These are phyloP conservation scores for Notothenia rossii DNA, from an alignment of 2,113 vertebrate species.

Conservation along the genomic window DNA sequence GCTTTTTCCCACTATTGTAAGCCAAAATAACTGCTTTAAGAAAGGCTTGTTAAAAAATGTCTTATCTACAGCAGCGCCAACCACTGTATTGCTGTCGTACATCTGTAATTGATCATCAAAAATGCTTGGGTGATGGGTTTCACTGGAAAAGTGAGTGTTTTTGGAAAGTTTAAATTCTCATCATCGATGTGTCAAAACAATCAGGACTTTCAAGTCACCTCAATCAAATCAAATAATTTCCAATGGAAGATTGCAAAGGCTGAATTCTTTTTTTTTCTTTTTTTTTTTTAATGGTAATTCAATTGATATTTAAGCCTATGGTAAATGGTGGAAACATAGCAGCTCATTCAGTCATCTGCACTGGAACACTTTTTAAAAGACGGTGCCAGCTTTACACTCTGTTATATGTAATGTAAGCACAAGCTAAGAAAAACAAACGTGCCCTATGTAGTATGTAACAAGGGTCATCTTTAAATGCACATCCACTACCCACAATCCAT, in stretches of 20 bases:
- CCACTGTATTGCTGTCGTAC: not conserved
- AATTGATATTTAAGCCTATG: not conserved
- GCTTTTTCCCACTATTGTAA: not conserved
- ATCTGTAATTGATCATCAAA: constrained; percentile 41
- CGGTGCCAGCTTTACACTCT: not conserved
- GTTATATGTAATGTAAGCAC: constrained; percentile 11
- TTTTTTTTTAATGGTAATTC: not conserved
- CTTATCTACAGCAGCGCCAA: not conserved
- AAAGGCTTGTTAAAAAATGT: not conserved
- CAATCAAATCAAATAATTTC: constrained; percentile 17
- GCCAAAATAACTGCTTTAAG: not conserved
- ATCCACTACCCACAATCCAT: not conserved
- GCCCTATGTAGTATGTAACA: not conserved
- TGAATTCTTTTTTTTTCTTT: not conserved
- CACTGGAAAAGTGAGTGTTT: constrained; percentile 37
- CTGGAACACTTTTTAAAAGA: not conserved
- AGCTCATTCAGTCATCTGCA: not conserved
- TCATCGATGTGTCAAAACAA: not conserved
- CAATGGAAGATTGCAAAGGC: constrained; percentile 3
- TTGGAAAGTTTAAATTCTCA: constrained; percentile 22
- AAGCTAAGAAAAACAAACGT: constrained; percentile 18
- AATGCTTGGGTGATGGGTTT: constrained; percentile 22
- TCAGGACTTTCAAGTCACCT: not conserved
- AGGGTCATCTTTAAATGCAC: not conserved
- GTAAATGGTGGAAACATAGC: not conserved